Base-by-base conservation (phyloP, 2,888 invertebrate species). In the Megalurothrips usitatus region DNA sequence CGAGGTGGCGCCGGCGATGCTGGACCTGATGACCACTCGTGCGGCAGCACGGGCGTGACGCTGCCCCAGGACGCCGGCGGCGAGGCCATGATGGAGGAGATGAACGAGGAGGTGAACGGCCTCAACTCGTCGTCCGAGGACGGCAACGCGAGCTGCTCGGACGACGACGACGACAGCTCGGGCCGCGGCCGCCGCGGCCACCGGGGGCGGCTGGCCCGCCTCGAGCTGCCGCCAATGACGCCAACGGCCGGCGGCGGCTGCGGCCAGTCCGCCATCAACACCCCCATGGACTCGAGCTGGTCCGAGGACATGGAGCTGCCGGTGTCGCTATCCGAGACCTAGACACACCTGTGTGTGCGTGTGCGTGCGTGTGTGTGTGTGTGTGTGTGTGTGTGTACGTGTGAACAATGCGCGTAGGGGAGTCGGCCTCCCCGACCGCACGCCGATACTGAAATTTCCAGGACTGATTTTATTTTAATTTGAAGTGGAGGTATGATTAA, bases 31-130 rank as follows among this genome's bases (percentile, higher is more conserved):
- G 68, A 75, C 68, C 26, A 12, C 68, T 75, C 68, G 23, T 75
- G 68, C 68, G 68, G 68, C 68, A 75, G 68, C 58, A 58, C 4
- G 14, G 14, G 58, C 68, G 26, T 26, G 6, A 81, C 82, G 17
- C 80, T 84, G 34, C 84, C 84, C 0, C 84, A 84, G 80, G 85
- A 85, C 43, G 83, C 85, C 10, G 85, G 84, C 6, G 85, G 85
- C 0, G 85, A 85, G 80, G 85, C 85, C 4, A 85, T 85, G 85
- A 84, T 85, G 3, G 85, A 85, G 49, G 85, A 85, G 81, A 85
- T 85, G 12, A 84, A 85, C 8, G 85, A 85, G 80, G 84, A 85
- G n/a, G 84, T 84, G 49, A 75, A 75, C 26, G 68, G 68, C 23
- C 82, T 83, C 28, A 80, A 82, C 19, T 80, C 82, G 26, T 81